Evolutionary conservation across 2,888 invertebrate species (phyloP).

Genomic region (Gymnoscelis rufifasciata): DNA sequence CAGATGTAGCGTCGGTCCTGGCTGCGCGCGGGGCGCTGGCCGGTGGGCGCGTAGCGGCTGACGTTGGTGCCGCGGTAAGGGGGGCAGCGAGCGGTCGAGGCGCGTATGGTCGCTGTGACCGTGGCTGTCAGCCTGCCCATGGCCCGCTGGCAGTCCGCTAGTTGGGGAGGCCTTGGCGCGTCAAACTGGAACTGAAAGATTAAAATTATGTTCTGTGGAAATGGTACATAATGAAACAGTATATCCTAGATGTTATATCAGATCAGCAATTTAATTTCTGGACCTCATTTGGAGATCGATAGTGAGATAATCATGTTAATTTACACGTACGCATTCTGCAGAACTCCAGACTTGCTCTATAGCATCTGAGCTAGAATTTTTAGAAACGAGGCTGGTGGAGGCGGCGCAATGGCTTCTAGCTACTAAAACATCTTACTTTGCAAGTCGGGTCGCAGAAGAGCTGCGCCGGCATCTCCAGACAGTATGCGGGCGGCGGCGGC

Average conservation of each 20-base stretch:
- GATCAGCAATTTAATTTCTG: no score
- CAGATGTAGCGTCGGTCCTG: constrained; percentile 58
- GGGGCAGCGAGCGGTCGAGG: constrained; percentile 55
- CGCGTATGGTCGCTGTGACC: constrained; percentile 61
- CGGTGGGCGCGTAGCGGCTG: constrained; percentile 64
- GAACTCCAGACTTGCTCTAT: no score
- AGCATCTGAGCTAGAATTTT: constrained; percentile 61
- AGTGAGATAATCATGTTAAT: no score
- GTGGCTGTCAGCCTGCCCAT: constrained; percentile 61
- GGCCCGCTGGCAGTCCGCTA: constrained; percentile 57
- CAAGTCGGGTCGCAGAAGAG: constrained; percentile 65
- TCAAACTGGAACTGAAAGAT: constrained; percentile 64
- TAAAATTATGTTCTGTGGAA: background rate
- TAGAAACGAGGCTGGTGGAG: constrained; percentile 57
- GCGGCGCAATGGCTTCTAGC: constrained; percentile 39
- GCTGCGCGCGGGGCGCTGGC: constrained; percentile 53
- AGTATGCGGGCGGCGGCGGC: constrained; percentile 58
- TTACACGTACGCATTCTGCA: constrained; percentile 69
- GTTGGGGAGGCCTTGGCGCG: constrained; percentile 55
- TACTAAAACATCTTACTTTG: constrained; percentile 58
- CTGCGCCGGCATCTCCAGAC: constrained; percentile 58
- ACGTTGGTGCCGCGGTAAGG: constrained; percentile 68
- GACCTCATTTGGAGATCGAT: no score
- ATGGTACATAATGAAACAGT: no score
- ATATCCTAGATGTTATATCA: no score